Evolutionary conservation across 2,888 invertebrate genomes (phyloP), one percentile per base, ranked within the genome.

Genomic region (Drosophila atripex): DNA sequence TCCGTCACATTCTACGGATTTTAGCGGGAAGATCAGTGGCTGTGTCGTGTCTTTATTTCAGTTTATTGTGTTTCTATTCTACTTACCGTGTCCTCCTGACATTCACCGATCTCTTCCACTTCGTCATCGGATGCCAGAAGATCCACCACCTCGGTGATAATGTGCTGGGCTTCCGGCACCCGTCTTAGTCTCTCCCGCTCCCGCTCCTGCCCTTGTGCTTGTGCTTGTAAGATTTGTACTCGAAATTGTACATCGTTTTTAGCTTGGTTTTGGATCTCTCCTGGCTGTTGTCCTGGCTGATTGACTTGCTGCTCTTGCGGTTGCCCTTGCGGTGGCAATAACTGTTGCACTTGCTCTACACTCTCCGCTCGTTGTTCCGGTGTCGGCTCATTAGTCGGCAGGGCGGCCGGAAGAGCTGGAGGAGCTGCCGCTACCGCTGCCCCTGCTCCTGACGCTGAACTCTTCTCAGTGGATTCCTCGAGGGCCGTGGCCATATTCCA

Each of bases 401-500:
- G 28, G 9, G 3, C 28, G 7, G 3, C 28, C 28, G 3, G 9
- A 3, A 1, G 14, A 2, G 28, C 25, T 2, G 2, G 11, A 4
- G 4, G 6, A 54, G 45, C 43, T 78, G 90, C 90, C 16, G 93
- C 93, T 39, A 8, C n/a, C 7, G 18, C 18, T 18, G 1, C 18
- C n/a, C n/a, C n/a, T n/a, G n/a, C n/a, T n/a, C n/a, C n/a, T n/a
- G n/a, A n/a, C 7, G 18, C 18, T 18, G 1, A 1, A 18, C 14
- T 14, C n/a, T 14, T 38, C 1, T 5, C 7, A 11, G 14, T 7
- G 7, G 1, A 8, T 1, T 18, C 4, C 25, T 93, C 93, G 63
- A 94, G 90, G 6, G 93, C 90, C 64, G 93, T 94, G 45, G 93
- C 93, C 0, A 93, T 90, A 66, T 88, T 0, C 92, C 86, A 80